Base-by-base conservation (phyloP, 2,888 invertebrate genomes). In the Myopa testacea region DNA sequence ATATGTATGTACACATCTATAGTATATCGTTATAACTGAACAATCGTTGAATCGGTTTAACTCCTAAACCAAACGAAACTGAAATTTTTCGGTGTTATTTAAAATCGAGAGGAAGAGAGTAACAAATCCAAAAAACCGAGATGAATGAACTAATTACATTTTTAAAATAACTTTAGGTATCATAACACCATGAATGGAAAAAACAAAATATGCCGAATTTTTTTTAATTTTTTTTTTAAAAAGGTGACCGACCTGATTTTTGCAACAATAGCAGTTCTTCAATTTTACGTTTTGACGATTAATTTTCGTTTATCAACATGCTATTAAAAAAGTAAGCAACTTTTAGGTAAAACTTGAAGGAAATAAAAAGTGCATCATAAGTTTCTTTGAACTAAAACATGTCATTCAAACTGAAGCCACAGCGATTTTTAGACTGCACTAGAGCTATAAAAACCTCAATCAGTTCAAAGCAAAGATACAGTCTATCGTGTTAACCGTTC, bases 401-500 rank as follows among this genome's bases (percentile, higher is more conserved):
- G 14, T 10, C 14, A 10, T 50, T 16, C 16, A 55, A 16, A 55
- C 6, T 8, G 12, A 67, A 67, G 5, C n/a, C 67, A 38, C 16
- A 40, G 67, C 67, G 34, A 37, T n/a, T 40, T 67, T 40, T 38
- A 16, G 10, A 34, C 16, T 26, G 52, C 50, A 10, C 50, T 50
- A 8, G 19, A 50, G 52, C 55, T 80, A 80, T 80, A 80, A 75
- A 80, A 78, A 67, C 72, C n/a, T 16, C 16, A 10, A 52, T 3
- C 12, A 12, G 19, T 10, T n/a, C 4, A 37, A 16, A 62, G 16
- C 14, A 12, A 60, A 37, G 67, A 80, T 82, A 83, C 84, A 85
- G 84, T 87, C 80, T 81, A 82, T 76, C 76, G 81, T 82, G 58
- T 34, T 12, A 7, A 71, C 58, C 63, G 40, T 45, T 77, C 60